Evolutionary conservation across 2,113 vertebrate genomes (phyloP).

Genomic region (Puntigrus tetrazona): DNA sequence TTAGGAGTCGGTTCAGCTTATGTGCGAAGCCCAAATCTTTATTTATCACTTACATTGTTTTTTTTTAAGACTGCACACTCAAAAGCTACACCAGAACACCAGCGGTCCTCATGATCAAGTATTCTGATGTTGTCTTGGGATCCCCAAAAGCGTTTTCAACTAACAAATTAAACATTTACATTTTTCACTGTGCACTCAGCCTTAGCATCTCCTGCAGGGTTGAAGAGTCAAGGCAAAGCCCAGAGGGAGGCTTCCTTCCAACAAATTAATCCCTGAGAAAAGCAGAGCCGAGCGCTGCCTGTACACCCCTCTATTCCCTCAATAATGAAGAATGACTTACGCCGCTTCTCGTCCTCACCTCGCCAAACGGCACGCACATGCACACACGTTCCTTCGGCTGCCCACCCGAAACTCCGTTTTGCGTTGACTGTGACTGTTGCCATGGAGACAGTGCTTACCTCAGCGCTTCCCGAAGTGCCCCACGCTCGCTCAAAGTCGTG

Average conservation of each 20-base stretch:
- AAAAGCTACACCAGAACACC: background rate
- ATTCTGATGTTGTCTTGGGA: slow-evolving; percentile 67
- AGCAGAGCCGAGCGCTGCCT: slow-evolving; percentile 81
- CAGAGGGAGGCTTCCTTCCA: slow-evolving; percentile 84
- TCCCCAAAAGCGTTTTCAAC: slow-evolving; percentile 84
- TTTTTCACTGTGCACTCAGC: slow-evolving; percentile 86
- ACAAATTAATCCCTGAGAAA: slow-evolving; percentile 91
- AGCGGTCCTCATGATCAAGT: slow-evolving; percentile 12
- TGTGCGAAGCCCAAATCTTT: background rate
- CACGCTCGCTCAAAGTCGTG: slow-evolving; percentile 89
- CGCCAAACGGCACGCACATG: background rate
- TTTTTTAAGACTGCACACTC: background rate
- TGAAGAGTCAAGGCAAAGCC: slow-evolving; percentile 84
- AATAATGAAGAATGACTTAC: slow-evolving; percentile 91
- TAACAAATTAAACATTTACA: slow-evolving; percentile 90
- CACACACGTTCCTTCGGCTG: slow-evolving; percentile 6
- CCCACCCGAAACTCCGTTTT: slow-evolving; percentile 25
- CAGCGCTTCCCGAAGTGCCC: slow-evolving; percentile 89
- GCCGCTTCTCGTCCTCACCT: slow-evolving; percentile 75
- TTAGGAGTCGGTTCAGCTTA: background rate
- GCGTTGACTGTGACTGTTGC: slow-evolving; percentile 75
- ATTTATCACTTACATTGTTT: background rate
- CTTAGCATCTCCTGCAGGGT: slow-evolving; percentile 74
- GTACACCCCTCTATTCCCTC: slow-evolving; percentile 90
- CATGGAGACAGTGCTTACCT: slow-evolving; percentile 91